phyloP scores from a whole-genome alignment of 1,140 invertebrate species.

The Camponotus pennsylvanicus region DNA sequence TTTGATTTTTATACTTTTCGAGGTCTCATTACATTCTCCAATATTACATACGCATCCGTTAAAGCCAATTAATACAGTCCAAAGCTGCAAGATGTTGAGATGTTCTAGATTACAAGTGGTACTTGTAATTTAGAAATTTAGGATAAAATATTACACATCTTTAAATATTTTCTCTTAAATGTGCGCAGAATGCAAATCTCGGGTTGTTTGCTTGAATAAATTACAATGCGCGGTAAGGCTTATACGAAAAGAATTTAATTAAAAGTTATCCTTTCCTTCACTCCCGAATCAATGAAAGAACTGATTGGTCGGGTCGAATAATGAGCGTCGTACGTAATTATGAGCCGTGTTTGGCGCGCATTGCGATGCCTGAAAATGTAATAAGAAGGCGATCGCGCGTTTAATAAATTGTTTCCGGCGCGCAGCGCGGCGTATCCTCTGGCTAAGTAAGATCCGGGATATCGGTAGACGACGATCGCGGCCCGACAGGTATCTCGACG shows the following conservation, averaged over 20 bases:
- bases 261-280: constrained; percentile 52
- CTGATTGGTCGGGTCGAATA: constrained; percentile 42
- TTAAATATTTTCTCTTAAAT: constrained; percentile 44
- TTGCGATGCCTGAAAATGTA: constrained; percentile 13
- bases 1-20: background rate
- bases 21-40: background rate
- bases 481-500: constrained; percentile 32
- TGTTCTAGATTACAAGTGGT: constrained; percentile 8
- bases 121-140: constrained; percentile 37
- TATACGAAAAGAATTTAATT: constrained; percentile 54
- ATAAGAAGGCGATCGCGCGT: constrained; percentile 9
- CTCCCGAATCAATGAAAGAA: constrained; percentile 28
- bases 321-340: constrained; percentile 46
- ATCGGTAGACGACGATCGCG: constrained; percentile 22
- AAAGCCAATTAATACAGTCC: constrained; percentile 42
- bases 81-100: background rate
- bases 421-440: background rate
- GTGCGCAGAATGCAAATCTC: constrained; percentile 47
- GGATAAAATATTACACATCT: background rate
- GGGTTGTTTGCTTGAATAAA: constrained; percentile 34
- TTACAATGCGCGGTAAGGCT: background rate
- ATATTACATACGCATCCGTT: background rate
- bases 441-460: constrained; percentile 19
- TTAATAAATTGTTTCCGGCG: constrained; percentile 57
- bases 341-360: constrained; percentile 3